A percentile compares a stretch with the other conserved stretches of the same genome.
Evolutionary conservation across 2,113 vertebrate species (phyloP).

Genomic region (Ginglymostoma cirratum): DNA sequence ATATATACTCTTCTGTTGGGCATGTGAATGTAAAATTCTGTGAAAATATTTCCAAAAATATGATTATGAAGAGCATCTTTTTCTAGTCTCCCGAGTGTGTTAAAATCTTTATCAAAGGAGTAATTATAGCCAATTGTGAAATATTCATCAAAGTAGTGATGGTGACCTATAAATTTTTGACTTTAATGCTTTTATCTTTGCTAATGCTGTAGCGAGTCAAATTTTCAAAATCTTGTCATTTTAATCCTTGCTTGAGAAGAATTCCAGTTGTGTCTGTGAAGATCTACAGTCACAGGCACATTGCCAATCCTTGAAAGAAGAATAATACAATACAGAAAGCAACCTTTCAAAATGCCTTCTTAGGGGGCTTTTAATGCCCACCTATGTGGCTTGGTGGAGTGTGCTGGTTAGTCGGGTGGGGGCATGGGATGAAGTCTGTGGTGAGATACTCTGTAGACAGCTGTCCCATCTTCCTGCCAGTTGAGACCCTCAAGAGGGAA

Average conservation of each 20-base stretch:
- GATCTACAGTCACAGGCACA: neutral
- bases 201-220: neutral
- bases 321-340: neutral
- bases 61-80: neutral
- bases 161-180: neutral
- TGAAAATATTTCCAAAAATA: neutral
- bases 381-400: neutral
- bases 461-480: too few species aligned
- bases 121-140: neutral
- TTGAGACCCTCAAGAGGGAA: neutral
- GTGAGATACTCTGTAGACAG: too few species aligned
- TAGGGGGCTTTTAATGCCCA: neutral
- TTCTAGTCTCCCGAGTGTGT: neutral
- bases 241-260: neutral
- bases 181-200: neutral
- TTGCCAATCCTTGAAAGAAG: neutral
- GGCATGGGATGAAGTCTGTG: neutral
- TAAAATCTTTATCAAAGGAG: neutral
- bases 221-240: neutral
- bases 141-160: neutral
- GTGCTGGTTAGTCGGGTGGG: too few species aligned
- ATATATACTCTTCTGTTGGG: neutral
- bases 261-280: neutral
- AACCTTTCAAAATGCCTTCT: neutral
- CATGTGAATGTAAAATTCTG: neutral